These are phyloP conservation scores for Piliocolobus tephrosceles DNA, from an alignment of 2,113 vertebrate species.

Conservation along the genomic window DNA sequence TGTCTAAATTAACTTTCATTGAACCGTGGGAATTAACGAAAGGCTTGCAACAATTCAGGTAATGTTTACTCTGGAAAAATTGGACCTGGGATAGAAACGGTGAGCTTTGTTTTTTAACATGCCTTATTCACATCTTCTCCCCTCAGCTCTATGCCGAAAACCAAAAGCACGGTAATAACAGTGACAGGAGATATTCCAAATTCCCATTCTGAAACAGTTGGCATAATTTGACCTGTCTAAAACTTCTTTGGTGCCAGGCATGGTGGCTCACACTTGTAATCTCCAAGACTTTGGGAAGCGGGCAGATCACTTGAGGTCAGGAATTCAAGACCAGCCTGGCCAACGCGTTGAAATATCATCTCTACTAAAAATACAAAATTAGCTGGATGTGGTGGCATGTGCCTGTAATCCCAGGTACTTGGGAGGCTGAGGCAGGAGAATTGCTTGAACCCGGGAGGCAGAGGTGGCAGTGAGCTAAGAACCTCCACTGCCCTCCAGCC, in stretches of 20 bases:
- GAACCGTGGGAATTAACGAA: background rate
- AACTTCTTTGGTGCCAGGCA: background rate
- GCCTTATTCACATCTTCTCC: fast-evolving
- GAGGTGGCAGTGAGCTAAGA: too few species aligned
- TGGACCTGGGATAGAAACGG: background rate
- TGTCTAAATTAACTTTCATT: background rate
- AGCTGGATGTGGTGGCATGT: too few species aligned
- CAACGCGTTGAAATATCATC: too few species aligned
- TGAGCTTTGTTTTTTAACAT: background rate
- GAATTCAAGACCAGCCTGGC: too few species aligned
- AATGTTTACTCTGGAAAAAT: background rate
- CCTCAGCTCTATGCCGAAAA: background rate
- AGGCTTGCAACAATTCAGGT: background rate
- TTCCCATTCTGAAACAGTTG: background rate
- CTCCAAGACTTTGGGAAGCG: too few species aligned
- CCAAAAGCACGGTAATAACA: background rate
- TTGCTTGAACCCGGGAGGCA: too few species aligned
- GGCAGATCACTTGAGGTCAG: too few species aligned
- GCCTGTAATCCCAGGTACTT: too few species aligned
- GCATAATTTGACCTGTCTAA: background rate
- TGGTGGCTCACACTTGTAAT: too few species aligned
- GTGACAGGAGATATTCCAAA: background rate
- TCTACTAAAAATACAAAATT: too few species aligned
- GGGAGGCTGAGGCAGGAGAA: too few species aligned
- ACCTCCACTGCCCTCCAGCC: too few species aligned